Evolutionary conservation across 2,113 vertebrate species (phyloP), one percentile per base, ranked within the genome.

Genomic region (Ahaetulla prasina): DNA sequence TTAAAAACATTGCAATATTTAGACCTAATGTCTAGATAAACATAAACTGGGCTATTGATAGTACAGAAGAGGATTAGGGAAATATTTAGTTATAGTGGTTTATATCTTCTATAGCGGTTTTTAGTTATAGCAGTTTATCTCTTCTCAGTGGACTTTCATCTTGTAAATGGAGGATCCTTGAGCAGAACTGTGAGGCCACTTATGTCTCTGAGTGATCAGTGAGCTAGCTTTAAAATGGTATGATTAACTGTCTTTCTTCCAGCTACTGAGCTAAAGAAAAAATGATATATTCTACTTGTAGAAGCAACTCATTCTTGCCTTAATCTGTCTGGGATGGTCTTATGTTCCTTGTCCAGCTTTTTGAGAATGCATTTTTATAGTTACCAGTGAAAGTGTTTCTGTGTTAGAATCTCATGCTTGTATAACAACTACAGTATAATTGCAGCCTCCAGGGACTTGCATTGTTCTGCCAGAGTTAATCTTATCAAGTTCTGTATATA

Each of bases 21-120:
- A 91, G 52, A 4, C 85, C 54, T 92, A 20, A 87, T 20, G 39
- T n/a, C 10, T 16, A 57, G 30, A 7, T 94, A 93, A 85, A 55
- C 53, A 47, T 89, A 90, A 88, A 87, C 91, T 94, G 94, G 90
- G 47, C 4, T 95, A 63, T 30, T 8, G 55, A 85, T 16, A 92
- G 3, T 89, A 91, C 10, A 8, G 54, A 90, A 89, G 0, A 89
- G 10, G 0, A 89, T 55, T 93, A 93, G n/a, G 80, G 93, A 93
- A 35, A 85, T 52, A 2, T 80, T 6, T 95, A 1, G 47, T 94
- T 87, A 84, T 54, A 4, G 9, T 8, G 35, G 0, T 57, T 90
- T 54, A 16, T 90, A 93, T 90, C 84, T 27, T 80, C 27, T 45
- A 11, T 60, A 27, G 57, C 3, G 3, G 9, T 60, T 60, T 80